Base-by-base conservation (phyloP, 2,797 vertebrate species). In the Squalus acanthias region DNA sequence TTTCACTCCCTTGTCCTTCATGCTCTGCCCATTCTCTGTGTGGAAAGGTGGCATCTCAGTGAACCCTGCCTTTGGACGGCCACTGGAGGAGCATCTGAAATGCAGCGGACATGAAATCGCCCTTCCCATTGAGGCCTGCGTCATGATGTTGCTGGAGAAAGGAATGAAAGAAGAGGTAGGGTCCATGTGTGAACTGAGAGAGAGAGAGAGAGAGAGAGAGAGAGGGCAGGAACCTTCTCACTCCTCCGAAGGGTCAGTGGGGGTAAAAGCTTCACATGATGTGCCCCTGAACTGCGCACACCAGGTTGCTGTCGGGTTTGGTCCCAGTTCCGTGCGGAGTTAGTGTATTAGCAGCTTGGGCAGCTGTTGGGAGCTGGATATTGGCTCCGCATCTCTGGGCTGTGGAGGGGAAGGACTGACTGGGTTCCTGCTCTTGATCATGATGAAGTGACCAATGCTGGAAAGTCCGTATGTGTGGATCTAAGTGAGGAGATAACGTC, bases 101-200 rank as follows among this genome's bases (percentile, higher is more conserved):
- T 97, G 96, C 63, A 98, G 98, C 96, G 97, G 96, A 39, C 98
- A 98, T 97, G 98, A 99, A 72, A 99, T 99, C 0, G 99, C 99
- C 0, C 97, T 98, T 9, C 99, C 99, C 93, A 98, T 99, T 0
- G 98, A 99, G 97, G 99, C 99, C 97, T 99, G 99, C 6, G 98
- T 99, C 87, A 97, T 98, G 97, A 99, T 99, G 98, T 97, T 99
- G 97, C 98, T 99, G 96, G 98, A 97, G 12, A 98, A 98, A 0
- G 98, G 98, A 97, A 98, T 99, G 98, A 98, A 89, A 69, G 99
- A 99, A 96, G 99, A 99, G 99, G 99, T 99, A 92, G 39, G 96
- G 17, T 96, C 65, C 4, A 63, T 29, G 20, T 24, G 82, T 22
- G 39, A 85, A 50, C 46, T 50, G 82, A 85, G 82, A 85, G 3